Base-by-base conservation (phyloP, 23 tunicate species). In the Ciona savignyi region DNA sequence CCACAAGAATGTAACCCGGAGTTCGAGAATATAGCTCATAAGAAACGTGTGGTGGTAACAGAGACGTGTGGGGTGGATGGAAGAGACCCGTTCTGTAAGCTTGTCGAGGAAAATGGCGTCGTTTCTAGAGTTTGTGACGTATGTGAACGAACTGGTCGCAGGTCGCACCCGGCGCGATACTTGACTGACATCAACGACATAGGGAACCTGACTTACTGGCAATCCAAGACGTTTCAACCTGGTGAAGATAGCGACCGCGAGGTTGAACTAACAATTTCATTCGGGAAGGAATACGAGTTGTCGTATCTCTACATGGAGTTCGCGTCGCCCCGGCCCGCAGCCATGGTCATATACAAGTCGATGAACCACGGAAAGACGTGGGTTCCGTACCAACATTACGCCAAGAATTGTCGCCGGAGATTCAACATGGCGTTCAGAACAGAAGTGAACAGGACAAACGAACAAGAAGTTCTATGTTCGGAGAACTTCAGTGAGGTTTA, bases 331-430 rank as follows among this genome's bases (percentile, higher is more conserved):
- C 69, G 83, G 20, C 92, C 92, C 24, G 75, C 30, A 32, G 70
- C 92, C 6, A 73, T 85, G 92, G 34, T 63, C 63, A 79, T 85
- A 25, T 85, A 78, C 75, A 85, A 85, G 71, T 78, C 84, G 9
- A 73, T 73, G 64, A 68, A 85, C 77, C 64, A 78, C 70, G 84
- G 84, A n/a, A 30, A 48, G 27, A 78, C 61, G 22, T 85, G 92
- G 92, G 74, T 56, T 2, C 80, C 84, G 6, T 85, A 66, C 42
- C 92, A 80, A 67, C 80, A 70, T 34, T 85, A 68, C 29, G 84
- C 92, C 70, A 23, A 68, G 3, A 35, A 79, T 70, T 85, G 92
- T 34, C 73, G n/a, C 25, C 28, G 21, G 4, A 32, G 60, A 22
- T 86, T 86, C 63, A 51, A 68, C 0, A 62, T 62, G 72, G 77